Evolutionary conservation across 2,888 invertebrate genomes (phyloP).

Genomic region (Philaethria dido): DNA sequence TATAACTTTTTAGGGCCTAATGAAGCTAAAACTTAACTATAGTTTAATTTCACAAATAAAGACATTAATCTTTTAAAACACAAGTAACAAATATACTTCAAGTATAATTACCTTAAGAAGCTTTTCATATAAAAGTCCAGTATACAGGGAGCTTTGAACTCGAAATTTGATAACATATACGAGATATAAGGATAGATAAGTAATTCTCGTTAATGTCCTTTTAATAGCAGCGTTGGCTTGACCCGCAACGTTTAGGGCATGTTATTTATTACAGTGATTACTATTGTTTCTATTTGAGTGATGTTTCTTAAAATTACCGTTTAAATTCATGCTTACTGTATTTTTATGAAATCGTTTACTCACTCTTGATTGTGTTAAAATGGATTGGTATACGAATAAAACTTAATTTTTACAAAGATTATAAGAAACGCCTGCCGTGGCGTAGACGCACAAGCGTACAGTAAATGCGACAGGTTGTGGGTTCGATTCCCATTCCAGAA

Average conservation of each 20-base stretch:
- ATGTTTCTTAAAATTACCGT: conserved; percentile 54
- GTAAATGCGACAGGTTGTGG: too few species aligned
- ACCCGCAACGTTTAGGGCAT: conserved; percentile 55
- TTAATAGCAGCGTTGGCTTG: conserved; percentile 51
- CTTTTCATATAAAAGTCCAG: neutral
- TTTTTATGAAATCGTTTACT: too few species aligned
- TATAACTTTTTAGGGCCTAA: too few species aligned
- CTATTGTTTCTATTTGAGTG: conserved; percentile 70
- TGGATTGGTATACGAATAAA: too few species aligned
- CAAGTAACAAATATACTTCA: neutral
- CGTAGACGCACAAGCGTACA: too few species aligned
- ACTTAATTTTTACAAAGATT: too few species aligned
- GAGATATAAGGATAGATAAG: conserved; percentile 26
- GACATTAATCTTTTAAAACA: neutral
- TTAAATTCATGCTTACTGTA: conserved; percentile 34
- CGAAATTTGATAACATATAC: neutral
- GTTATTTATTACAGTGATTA: conserved; percentile 69
- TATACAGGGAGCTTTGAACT: neutral
- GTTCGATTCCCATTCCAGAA: too few species aligned
- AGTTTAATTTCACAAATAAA: too few species aligned
- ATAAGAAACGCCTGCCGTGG: too few species aligned
- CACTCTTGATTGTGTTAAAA: too few species aligned
- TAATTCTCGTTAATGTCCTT: conserved; percentile 47
- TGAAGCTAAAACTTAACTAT: too few species aligned
- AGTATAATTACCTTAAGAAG: neutral